Evolutionary conservation across 2,797 vertebrate genomes (phyloP).

Genomic region (Micropoecilia bifurca): DNA sequence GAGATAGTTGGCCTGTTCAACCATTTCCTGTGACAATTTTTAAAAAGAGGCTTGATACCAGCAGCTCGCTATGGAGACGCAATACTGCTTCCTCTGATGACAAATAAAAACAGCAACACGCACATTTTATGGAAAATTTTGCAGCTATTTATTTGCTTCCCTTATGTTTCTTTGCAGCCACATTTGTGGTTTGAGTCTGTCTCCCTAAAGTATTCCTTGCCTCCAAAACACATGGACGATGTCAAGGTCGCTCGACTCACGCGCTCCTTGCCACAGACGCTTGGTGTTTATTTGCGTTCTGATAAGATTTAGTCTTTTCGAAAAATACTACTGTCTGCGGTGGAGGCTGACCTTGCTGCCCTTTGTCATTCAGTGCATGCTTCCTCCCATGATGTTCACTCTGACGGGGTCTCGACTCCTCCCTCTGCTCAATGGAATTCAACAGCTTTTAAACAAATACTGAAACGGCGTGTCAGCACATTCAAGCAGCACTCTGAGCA

Average conservation of each 20-base stretch:
- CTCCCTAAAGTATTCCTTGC: background rate
- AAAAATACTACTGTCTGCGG: constrained; percentile 29
- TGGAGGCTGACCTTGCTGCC: constrained; percentile 44
- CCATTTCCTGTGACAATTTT: constrained; percentile 82
- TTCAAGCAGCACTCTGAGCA: constrained; percentile 65
- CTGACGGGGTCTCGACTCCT: constrained; percentile 61
- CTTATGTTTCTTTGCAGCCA: background rate
- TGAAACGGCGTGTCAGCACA: constrained; percentile 79
- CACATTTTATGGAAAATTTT: constrained; percentile 14
- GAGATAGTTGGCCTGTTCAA: constrained; percentile 69
- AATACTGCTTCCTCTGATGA: constrained; percentile 20
- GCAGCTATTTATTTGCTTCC: constrained; percentile 5
- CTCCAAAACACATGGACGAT: constrained; percentile 10
- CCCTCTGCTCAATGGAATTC: constrained; percentile 78
- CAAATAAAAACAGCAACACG: constrained; percentile 25
- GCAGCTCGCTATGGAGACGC: constrained; percentile 31
- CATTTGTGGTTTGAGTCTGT: background rate
- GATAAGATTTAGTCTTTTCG: constrained; percentile 28
- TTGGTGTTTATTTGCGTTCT: constrained; percentile 16
- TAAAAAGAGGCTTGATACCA: constrained; percentile 47
- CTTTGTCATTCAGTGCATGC: constrained; percentile 28
- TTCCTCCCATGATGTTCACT: constrained; percentile 48
- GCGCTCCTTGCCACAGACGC: background rate
- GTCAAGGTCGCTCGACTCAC: constrained; percentile 1
- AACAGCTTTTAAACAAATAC: constrained; percentile 79